Percentiles rank a stretch among this genome's conserved stretches.
Conservation (phyloP, 2,113 vertebrate genomes). For the Halichoerus grypus region DNA sequence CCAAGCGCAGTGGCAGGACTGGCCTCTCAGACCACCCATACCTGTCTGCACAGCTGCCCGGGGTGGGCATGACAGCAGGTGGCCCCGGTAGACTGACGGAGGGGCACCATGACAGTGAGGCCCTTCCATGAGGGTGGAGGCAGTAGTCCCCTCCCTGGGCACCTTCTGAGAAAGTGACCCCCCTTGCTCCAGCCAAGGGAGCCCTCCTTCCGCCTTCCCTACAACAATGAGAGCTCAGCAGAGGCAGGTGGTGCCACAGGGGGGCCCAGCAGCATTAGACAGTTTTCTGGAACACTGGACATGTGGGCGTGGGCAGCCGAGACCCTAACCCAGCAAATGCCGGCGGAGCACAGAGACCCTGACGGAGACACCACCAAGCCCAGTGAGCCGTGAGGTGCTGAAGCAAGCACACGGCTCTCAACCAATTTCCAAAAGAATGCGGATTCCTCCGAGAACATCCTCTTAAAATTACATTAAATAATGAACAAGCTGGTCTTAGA, state of each 20-base stretch:
- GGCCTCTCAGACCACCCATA: background rate
- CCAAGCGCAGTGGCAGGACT: background rate
- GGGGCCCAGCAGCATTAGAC: background rate
- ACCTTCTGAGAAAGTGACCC: background rate
- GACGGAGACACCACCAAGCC: rapidly evolving
- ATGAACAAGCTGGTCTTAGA: background rate
- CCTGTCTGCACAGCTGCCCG: background rate
- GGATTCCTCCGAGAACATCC: background rate
- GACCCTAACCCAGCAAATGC: background rate
- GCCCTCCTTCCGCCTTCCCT: background rate
- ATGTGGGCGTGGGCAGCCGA: rapidly evolving
- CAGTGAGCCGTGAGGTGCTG: rapidly evolving
- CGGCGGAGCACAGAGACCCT: rapidly evolving
- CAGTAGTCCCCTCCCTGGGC: background rate
- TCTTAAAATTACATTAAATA: conserved; percentile 14
- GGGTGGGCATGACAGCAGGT: rapidly evolving
- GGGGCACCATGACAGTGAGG: no score
- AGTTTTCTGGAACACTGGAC: background rate
- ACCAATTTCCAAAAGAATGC: background rate
- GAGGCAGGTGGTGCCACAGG: background rate
- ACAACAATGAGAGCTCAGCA: no score
- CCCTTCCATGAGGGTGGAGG: background rate
- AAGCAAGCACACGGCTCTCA: background rate
- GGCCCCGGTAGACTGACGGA: background rate
- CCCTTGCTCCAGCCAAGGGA: background rate